phyloP scores from a whole-genome alignment of 2,113 vertebrate genomes.

The Pangasianodon hypophthalmus region DNA sequence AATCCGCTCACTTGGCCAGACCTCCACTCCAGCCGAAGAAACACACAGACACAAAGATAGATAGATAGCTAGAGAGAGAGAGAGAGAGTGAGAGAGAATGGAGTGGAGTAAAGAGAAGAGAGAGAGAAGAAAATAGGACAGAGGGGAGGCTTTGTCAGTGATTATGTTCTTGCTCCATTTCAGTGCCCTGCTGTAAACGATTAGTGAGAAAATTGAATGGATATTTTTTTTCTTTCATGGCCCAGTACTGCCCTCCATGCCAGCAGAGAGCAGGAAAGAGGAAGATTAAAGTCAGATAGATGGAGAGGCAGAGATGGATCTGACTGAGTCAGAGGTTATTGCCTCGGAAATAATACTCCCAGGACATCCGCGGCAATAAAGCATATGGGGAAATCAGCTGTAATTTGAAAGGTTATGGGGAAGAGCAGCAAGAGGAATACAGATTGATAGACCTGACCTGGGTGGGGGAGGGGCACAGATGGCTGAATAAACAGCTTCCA shows the following conservation, averaged over 20 bases:
- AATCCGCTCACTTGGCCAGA: background rate
- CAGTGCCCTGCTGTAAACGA: slow-evolving; percentile 44
- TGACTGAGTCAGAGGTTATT: slow-evolving; percentile 40
- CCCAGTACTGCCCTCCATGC: slow-evolving; percentile 14
- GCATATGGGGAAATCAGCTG: slow-evolving; percentile 46
- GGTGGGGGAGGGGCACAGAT: slow-evolving; percentile 9
- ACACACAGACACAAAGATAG: slow-evolving; percentile 13
- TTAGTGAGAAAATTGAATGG: slow-evolving; percentile 57
- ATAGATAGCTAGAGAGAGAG: slow-evolving; percentile 31
- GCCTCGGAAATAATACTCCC: slow-evolving; percentile 44
- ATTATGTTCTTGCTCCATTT: slow-evolving; percentile 41
- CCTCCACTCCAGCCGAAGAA: background rate
- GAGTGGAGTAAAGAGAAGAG: slow-evolving; percentile 38
- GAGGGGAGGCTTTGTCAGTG: slow-evolving; percentile 43
- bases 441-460: slow-evolving; percentile 43
- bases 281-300: slow-evolving; percentile 32
- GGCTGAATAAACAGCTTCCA: slow-evolving; percentile 15
- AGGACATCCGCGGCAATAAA: slow-evolving; percentile 34
- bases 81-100: background rate
- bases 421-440: slow-evolving; percentile 29
- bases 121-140: slow-evolving; percentile 38
- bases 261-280: slow-evolving; percentile 12
- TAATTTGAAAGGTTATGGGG: slow-evolving; percentile 41
- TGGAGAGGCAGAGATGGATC: slow-evolving; percentile 47
- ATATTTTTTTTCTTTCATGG: background rate